A percentile compares a stretch with the other conserved stretches of the same genome.
phyloP scores from a whole-genome alignment of 2,888 invertebrate genomes.

The Quadriops clusia region DNA sequence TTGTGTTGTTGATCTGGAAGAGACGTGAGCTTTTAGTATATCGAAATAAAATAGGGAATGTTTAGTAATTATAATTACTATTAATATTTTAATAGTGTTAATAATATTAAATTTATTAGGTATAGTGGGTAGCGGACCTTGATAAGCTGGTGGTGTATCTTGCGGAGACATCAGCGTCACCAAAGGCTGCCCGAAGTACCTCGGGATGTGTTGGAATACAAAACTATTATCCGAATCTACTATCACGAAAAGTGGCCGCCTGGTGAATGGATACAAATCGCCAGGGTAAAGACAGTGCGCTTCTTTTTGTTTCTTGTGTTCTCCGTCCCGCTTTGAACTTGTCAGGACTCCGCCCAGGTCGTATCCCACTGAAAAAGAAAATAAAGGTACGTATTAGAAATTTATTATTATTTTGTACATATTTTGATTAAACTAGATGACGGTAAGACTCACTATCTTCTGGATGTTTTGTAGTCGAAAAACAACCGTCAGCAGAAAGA shows the following conservation, averaged over 20 bases:
- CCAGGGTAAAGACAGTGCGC: slow-evolving; percentile 81
- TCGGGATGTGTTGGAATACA: slow-evolving; percentile 81
- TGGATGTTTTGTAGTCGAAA: slow-evolving; percentile 70
- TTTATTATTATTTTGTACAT: background rate
- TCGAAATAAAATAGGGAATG: too few relatives aligned
- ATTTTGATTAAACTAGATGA: slow-evolving; percentile 2
- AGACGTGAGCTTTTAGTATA: too few relatives aligned
- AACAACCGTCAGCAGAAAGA: slow-evolving; percentile 85
- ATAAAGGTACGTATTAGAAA: slow-evolving; percentile 1
- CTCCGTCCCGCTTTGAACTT: slow-evolving; percentile 69
- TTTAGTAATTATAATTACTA: too few relatives aligned
- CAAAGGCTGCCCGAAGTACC: slow-evolving; percentile 84
- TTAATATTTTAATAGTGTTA: too few relatives aligned
- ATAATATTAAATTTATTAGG: too few relatives aligned
- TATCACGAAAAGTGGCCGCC: slow-evolving; percentile 85
- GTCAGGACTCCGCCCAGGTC: slow-evolving; percentile 86
- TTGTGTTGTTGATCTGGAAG: slow-evolving; percentile 68
- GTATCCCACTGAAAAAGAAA: slow-evolving; percentile 58
- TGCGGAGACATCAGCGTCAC: slow-evolving; percentile 89
- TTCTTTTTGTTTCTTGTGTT: slow-evolving; percentile 48
- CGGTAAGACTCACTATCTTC: slow-evolving; percentile 69
- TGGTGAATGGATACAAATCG: slow-evolving; percentile 83
- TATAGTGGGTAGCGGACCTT: too few relatives aligned
- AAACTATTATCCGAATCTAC: slow-evolving; percentile 93
- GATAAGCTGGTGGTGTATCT: slow-evolving; percentile 74